Percentiles rank a stretch among this genome's conserved stretches.
phyloP scores from a whole-genome alignment of 2,797 vertebrate genomes.

The Lerista edwardsae region DNA sequence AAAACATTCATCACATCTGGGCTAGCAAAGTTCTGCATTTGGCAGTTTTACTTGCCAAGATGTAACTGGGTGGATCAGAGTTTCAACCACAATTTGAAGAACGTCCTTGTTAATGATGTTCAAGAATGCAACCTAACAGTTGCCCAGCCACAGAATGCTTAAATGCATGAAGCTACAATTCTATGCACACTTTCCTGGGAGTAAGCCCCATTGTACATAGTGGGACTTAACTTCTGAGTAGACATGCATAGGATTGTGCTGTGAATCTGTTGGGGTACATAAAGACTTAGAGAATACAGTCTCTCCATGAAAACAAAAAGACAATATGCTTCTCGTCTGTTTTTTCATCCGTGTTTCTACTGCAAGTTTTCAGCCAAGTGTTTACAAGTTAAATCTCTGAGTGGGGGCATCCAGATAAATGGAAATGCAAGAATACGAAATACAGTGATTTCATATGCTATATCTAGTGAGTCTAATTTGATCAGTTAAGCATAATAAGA shows the following conservation, averaged over 20 bases:
- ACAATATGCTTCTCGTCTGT: constrained; percentile 2
- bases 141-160: not conserved
- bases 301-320: constrained; percentile 6
- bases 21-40: not conserved
- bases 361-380: too few species aligned
- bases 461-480: not conserved
- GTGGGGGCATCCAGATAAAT: not conserved
- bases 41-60: fast-evolving
- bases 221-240: too few species aligned
- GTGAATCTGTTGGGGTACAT: not conserved
- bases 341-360: too few species aligned
- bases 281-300: fast-evolving
- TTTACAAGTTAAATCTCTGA: not conserved
- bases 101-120: not conserved
- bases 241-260: too few species aligned
- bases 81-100: not conserved
- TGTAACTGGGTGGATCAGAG: fast-evolving
- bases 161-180: too few species aligned
- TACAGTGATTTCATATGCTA: not conserved
- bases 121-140: not conserved
- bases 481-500: not conserved
- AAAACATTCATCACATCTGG: fast-evolving
- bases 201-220: too few species aligned
- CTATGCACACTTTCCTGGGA: too few species aligned
- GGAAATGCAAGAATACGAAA: not conserved